Conservation (phyloP, 2,888 invertebrate genomes). For the Pterobdella sp. region DNA sequence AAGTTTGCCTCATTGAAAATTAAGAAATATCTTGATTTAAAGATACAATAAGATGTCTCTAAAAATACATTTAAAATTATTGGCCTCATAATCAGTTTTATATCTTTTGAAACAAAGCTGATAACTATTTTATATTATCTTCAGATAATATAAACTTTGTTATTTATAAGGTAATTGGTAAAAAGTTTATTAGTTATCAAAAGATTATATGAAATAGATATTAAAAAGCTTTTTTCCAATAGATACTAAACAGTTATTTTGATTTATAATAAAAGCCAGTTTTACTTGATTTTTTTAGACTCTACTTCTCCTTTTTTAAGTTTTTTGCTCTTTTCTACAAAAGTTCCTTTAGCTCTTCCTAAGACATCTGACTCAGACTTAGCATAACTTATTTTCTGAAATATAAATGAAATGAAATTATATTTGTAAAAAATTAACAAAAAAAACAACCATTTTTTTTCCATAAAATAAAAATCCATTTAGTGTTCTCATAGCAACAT, state of each 20-base stretch:
- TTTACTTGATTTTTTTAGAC: slow-evolving; percentile 29
- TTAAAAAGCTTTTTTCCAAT: background rate
- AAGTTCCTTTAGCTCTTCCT: slow-evolving; percentile 94
- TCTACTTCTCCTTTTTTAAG: slow-evolving; percentile 34
- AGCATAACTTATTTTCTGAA: slow-evolving; percentile 83
- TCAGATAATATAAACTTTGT: too few relatives aligned
- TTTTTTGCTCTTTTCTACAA: slow-evolving; percentile 64
- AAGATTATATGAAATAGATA: too few relatives aligned
- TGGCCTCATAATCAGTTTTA: too few relatives aligned
- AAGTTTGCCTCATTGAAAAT: too few relatives aligned
- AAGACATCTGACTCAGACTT: slow-evolving; percentile 91
- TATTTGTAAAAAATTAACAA: background rate
- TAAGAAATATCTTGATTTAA: too few relatives aligned
- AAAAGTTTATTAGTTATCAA: too few relatives aligned
- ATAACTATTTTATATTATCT: too few relatives aligned
- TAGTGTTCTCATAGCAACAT: slow-evolving; percentile 92
- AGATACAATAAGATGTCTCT: too few relatives aligned
- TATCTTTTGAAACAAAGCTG: too few relatives aligned
- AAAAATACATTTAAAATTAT: too few relatives aligned
- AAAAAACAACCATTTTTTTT: slow-evolving; percentile 72
- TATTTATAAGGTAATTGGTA: too few relatives aligned
- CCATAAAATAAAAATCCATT: slow-evolving; percentile 98
- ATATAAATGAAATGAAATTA: background rate
- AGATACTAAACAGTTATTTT: background rate
- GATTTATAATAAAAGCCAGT: background rate